phyloP scores from a whole-genome alignment of 2,888 invertebrate genomes.

The Nemotelus pantherinus region DNA sequence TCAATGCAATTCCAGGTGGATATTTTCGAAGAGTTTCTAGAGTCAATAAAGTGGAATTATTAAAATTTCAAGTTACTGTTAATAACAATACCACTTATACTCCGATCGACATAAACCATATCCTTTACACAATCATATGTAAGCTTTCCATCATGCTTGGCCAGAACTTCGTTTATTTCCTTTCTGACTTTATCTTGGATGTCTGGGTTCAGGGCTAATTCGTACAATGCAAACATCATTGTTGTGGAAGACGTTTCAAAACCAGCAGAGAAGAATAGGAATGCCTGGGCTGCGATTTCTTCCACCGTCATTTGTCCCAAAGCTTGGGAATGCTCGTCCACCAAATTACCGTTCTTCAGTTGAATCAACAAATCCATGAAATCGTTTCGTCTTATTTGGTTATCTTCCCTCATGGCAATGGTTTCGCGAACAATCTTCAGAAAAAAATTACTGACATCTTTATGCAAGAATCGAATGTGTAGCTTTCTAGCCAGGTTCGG shows the following conservation, averaged over 20 bases:
- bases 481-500: neutral
- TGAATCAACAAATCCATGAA: conserved; percentile 68
- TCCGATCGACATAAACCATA: conserved; percentile 66
- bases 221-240: conserved; percentile 65
- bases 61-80: neutral
- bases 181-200: conserved; percentile 63
- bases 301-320: conserved; percentile 60
- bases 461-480: conserved; percentile 52
- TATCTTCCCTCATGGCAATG: conserved; percentile 61
- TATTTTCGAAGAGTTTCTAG: conserved; percentile 69
- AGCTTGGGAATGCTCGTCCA: neutral
- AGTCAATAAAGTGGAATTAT: neutral
- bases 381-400: conserved; percentile 63
- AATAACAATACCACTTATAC: conserved; percentile 62
- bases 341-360: conserved; percentile 56
- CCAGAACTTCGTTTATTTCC: conserved; percentile 63
- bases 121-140: conserved; percentile 65
- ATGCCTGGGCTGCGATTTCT: conserved; percentile 67
- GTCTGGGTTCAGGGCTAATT: conserved; percentile 65
- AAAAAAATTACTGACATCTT: conserved; percentile 58
- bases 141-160: conserved; percentile 61
- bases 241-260: conserved; percentile 68
- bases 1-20: conserved; percentile 66
- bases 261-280: conserved; percentile 68
- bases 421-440: conserved; percentile 61